Evolutionary conservation across 2,797 vertebrate genomes (phyloP).

Genomic region (Carcharodon carcharias): DNA sequence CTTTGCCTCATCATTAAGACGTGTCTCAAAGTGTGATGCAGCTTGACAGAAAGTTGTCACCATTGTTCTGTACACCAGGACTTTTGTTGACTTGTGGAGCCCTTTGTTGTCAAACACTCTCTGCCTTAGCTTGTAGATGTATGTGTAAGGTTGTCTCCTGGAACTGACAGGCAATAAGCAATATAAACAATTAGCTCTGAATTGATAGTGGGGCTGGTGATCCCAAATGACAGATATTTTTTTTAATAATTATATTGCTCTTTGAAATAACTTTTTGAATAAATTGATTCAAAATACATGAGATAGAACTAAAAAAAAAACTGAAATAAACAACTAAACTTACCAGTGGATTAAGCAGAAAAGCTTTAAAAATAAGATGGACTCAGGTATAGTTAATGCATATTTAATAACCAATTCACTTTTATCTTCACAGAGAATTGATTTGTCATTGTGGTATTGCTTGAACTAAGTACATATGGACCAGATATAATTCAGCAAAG

Average conservation of each 20-base stretch:
- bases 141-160: neutral
- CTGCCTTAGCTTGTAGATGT: too few species aligned
- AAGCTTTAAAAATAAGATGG: neutral
- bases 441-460: neutral
- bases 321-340: neutral
- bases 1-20: too few species aligned
- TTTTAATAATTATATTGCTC: neutral
- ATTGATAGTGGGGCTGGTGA: neutral
- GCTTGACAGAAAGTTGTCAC: too few species aligned
- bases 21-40: too few species aligned
- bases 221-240: neutral
- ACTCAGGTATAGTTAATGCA: neutral
- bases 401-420: neutral
- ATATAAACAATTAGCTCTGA: neutral
- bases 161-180: neutral
- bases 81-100: too few species aligned
- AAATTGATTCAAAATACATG: neutral
- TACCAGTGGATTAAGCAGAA: neutral
- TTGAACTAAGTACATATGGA: neutral
- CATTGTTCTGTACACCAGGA: too few species aligned
- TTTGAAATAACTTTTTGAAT: neutral
- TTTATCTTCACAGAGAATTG: neutral
- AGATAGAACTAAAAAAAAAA: neutral
- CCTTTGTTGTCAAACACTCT: too few species aligned
- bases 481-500: constrained; percentile 2